Base-by-base conservation (phyloP, 1,140 invertebrate species). In the Adelges cooleyi region DNA sequence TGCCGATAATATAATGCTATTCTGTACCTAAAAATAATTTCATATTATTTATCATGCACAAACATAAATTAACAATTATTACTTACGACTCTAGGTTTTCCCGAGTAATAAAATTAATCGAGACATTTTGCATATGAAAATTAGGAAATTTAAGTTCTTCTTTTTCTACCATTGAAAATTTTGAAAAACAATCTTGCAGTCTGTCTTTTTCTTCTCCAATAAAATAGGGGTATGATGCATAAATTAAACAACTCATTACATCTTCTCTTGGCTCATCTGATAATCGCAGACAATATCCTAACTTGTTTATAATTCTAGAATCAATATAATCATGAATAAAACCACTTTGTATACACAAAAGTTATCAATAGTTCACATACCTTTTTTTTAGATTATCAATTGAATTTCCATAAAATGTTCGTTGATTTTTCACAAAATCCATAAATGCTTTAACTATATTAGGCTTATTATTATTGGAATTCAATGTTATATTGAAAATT, bases 201-300 rank as follows among this genome's bases (percentile, higher is more conserved):
- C 56, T 62, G 9, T 62, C 56, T 8, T 62, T 62, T 62, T 62
- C 56, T 9, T 62, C 56, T 33, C 56, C 56, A 29, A 1, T 29
- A 22, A 62, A 62, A 48, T 46, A 62, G 18, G 56, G 56, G 10
- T 62, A 62, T 15, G 56, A 48, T 29, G 29, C 56, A 62, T 27
- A 27, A 0, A 62, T 62, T 62, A 62, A 48, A 15, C 56, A 62
- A 10, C 56, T 62, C 40, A 46, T 29, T 48, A 62, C 20, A 48
- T 62, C 56, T 29, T 62, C 17, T 48, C 56, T 62, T 62, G 42
- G 13, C 15, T 29, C 6, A 62, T 62, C 56, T 48, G 56, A 62
- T 46, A 62, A 0, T 29, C 44, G 42, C 29, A 62, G 9, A 13
- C 56, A 62, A 5, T 48, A 46, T 20, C 56, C 56, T 15, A 62